Percentiles rank a stretch among this genome's conserved stretches.
phyloP scores from a whole-genome alignment of 2,113 vertebrate species.

The Romanogobio albipinnatus region DNA sequence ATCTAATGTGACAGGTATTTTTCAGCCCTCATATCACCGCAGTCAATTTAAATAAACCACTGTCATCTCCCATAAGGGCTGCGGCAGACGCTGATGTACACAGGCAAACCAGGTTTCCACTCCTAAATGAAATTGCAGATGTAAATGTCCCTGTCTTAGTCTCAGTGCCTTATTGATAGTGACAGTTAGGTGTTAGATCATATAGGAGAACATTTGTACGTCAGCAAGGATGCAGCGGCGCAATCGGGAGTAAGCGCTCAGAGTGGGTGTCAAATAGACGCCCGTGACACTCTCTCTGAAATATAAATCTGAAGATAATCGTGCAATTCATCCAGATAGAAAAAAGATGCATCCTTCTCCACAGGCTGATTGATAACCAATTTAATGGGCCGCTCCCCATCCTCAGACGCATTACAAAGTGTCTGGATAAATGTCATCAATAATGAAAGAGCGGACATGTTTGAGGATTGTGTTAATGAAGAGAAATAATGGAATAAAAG shows the following conservation, averaged over 20 bases:
- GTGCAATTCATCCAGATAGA: conserved; percentile 36
- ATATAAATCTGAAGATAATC: conserved; percentile 49
- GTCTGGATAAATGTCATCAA: conserved; percentile 20
- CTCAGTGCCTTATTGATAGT: conserved; percentile 70
- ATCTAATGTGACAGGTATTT: conserved; percentile 74
- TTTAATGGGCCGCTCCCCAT: conserved; percentile 31
- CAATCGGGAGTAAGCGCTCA: conserved; percentile 58
- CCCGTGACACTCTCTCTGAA: conserved; percentile 15
- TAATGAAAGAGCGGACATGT: conserved; percentile 32
- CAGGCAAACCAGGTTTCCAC: conserved; percentile 62
- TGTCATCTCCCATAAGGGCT: conserved; percentile 76
- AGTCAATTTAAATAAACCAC: conserved; percentile 79
- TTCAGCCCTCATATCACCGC: conserved; percentile 69
- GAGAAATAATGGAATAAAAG: conserved; percentile 30
- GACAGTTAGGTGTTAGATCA: conserved; percentile 72
- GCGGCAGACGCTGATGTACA: conserved; percentile 58
- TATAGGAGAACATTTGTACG: conserved; percentile 68
- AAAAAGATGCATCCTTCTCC: conserved; percentile 25
- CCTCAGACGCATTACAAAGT: conserved; percentile 24
- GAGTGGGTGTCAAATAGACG: conserved; percentile 60
- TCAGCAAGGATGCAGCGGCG: conserved; percentile 59
- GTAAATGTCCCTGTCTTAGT: conserved; percentile 74
- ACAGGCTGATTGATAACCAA: conserved; percentile 38
- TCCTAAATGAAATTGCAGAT: conserved; percentile 70
- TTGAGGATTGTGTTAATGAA: conserved; percentile 35